Conservation (phyloP, 2,888 invertebrate genomes). For the Pharmacophagus antenor region DNA sequence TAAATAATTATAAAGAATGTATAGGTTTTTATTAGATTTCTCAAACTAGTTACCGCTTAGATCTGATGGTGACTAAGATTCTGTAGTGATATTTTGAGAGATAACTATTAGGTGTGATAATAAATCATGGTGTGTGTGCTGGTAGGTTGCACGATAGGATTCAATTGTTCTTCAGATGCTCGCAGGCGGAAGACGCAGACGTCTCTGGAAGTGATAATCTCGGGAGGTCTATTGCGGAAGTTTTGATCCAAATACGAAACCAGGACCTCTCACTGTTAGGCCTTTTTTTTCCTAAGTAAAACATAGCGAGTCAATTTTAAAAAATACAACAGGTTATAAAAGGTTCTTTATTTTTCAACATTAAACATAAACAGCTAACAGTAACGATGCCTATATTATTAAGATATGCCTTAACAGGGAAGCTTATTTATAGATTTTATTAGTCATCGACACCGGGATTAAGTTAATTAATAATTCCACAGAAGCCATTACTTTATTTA, state of each 20-base stretch:
- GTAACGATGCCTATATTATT: constrained; percentile 54
- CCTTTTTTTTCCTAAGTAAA: background rate
- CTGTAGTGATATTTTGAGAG: no score
- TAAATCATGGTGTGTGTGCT: no score
- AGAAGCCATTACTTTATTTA: background rate
- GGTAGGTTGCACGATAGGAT: no score
- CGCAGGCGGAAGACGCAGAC: no score
- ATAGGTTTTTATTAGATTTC: no score
- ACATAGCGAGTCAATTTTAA: background rate
- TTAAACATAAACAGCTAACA: constrained; percentile 68
- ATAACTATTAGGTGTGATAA: no score
- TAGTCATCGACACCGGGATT: background rate
- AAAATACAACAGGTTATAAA: background rate
- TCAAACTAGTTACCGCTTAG: no score
- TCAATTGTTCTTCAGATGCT: no score
- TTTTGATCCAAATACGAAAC: background rate
- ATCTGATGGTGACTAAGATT: no score
- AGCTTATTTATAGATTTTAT: background rate
- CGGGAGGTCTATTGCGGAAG: background rate
- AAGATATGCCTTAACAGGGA: constrained; percentile 20
- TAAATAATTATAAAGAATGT: no score
- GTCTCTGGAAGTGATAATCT: no score
- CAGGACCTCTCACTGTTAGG: no score
- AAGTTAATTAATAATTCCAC: constrained; percentile 6
- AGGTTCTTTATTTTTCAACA: constrained; percentile 61